Percentiles rank a stretch among this genome's conserved stretches.
Conservation (phyloP, 2,888 invertebrate species). For the Iphiclides podalirius region DNA sequence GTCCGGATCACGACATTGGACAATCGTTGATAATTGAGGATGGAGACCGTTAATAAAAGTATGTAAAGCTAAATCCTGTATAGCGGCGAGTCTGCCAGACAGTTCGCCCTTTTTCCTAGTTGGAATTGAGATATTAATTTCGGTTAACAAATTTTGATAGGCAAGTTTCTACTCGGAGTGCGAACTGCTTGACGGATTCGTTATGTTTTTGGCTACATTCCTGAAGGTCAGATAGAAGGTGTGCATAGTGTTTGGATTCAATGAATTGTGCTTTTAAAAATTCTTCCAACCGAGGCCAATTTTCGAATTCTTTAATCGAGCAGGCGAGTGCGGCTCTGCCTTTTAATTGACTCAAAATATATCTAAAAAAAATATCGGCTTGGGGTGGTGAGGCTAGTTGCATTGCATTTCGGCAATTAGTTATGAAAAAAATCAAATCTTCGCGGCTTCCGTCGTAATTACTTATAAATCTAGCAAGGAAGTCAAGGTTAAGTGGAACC, state of each 20-base stretch:
- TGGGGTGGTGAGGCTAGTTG: too few relatives aligned
- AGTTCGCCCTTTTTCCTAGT: background rate
- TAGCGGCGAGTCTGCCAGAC: background rate
- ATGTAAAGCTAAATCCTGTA: too few relatives aligned
- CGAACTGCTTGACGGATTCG: constrained; percentile 4
- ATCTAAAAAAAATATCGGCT: constrained; percentile 1
- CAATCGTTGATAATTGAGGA: too few relatives aligned
- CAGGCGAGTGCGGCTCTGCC: constrained; percentile 12
- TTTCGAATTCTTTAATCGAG: constrained; percentile 11
- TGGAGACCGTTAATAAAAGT: too few relatives aligned
- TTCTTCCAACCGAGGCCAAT: constrained; percentile 7
- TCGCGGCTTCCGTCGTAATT: background rate
- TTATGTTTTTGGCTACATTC: constrained; percentile 5
- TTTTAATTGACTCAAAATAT: background rate
- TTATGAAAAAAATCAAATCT: background rate
- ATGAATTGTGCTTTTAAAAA: constrained; percentile 16
- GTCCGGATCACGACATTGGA: too few relatives aligned
- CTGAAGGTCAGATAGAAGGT: constrained; percentile 13
- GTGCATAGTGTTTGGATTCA: constrained; percentile 9
- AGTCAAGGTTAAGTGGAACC: background rate
- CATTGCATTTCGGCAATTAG: background rate
- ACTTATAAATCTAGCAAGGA: background rate
- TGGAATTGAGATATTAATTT: background rate
- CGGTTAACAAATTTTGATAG: background rate
- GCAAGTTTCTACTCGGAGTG: background rate